phyloP scores from a whole-genome alignment of 1,140 invertebrate genomes.

The Drosophila nasuta region DNA sequence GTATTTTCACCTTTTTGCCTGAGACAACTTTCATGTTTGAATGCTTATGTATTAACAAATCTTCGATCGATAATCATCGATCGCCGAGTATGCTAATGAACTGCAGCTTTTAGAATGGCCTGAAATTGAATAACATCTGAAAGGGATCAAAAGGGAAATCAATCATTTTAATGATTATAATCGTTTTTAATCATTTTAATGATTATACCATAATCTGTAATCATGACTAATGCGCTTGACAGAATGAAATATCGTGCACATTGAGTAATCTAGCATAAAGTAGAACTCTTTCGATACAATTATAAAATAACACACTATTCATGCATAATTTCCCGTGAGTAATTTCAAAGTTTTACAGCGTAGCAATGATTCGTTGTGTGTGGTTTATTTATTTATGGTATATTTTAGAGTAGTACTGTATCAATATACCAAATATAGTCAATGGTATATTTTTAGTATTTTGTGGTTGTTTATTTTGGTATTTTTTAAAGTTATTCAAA shows the following conservation, averaged over 20 bases:
- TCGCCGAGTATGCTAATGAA: constrained; percentile 19
- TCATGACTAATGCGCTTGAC: constrained; percentile 14
- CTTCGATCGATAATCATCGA: neutral
- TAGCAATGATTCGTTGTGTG: neutral
- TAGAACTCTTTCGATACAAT: neutral
- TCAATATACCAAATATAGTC: too few species aligned
- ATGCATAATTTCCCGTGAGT: neutral
- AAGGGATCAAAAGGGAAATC: constrained; percentile 2
- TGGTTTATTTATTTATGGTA: too few species aligned
- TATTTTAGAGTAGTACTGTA: too few species aligned
- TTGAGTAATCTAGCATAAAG: constrained; percentile 11
- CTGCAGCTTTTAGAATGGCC: constrained; percentile 7
- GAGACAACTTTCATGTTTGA: constrained; percentile 11
- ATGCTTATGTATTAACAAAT: neutral
- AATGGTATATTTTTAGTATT: too few species aligned
- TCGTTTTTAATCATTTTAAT: constrained; percentile 34
- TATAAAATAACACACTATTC: neutral
- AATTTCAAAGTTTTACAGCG: neutral
- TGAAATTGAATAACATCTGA: constrained; percentile 1
- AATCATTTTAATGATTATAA: constrained; percentile 23
- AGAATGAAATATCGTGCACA: neutral
- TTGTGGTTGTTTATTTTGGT: too few species aligned
- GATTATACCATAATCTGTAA: constrained; percentile 8
- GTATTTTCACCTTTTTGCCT: neutral
- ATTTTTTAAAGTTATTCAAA: too few species aligned